A percentile compares a stretch with the other conserved stretches of the same genome.
Conservation (phyloP, 2,797 vertebrate genomes). For the Podarcis lilfordi region DNA sequence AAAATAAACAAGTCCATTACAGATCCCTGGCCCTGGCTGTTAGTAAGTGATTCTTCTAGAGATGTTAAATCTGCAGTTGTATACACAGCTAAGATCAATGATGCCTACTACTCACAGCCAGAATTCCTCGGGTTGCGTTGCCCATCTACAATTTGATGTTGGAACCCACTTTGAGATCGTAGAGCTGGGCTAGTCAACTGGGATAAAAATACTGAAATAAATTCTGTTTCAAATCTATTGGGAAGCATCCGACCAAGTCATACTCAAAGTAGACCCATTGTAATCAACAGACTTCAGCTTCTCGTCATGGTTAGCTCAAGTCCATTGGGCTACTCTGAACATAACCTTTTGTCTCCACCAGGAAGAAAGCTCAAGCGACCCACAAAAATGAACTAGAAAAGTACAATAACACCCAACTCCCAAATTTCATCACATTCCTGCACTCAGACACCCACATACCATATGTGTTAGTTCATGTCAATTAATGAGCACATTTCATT, state of each 20-base stretch:
- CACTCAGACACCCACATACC: background rate
- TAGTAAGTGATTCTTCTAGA: background rate
- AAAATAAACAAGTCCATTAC: conserved; percentile 47
- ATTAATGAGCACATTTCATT: conserved; percentile 44
- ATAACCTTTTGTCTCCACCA: background rate
- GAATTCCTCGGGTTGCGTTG: background rate
- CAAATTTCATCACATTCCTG: background rate
- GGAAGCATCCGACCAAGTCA: no score
- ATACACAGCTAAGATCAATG: background rate
- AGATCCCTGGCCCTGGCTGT: background rate
- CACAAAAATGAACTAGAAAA: background rate
- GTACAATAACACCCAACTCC: no score
- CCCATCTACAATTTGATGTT: background rate
- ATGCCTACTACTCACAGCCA: background rate
- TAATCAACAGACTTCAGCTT: no score
- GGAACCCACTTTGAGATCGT: background rate
- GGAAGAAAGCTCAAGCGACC: background rate
- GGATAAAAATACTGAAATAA: conserved; percentile 6
- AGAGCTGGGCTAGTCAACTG: background rate
- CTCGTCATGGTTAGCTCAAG: no score
- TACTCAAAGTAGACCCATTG: no score
- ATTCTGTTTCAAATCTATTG: background rate
- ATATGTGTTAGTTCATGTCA: conserved; percentile 49
- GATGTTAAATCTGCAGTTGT: background rate
- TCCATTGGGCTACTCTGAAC: no score